phyloP scores from a whole-genome alignment of 1,140 invertebrate species.

The Panulirus ornatus region DNA sequence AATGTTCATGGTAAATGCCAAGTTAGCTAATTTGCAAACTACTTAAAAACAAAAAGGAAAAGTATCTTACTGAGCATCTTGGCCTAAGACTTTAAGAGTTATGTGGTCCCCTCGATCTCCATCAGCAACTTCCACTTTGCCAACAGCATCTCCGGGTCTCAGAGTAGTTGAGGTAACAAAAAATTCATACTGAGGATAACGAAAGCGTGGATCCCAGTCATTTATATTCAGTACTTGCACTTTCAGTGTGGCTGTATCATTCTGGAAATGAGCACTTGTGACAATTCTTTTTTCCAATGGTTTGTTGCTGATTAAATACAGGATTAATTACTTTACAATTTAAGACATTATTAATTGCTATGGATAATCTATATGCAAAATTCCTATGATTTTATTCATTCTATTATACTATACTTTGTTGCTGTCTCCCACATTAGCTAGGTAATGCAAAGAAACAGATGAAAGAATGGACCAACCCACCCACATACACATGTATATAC shows the following conservation, averaged over 20 bases:
- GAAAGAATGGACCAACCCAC: no score
- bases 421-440: no score
- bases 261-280: slow-evolving; percentile 80
- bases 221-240: slow-evolving; percentile 92
- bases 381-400: no score
- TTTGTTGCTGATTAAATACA: neutral
- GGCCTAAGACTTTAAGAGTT: slow-evolving; percentile 84
- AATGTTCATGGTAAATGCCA: no score
- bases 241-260: slow-evolving; percentile 86
- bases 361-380: no score
- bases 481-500: no score
- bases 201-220: slow-evolving; percentile 92
- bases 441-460: no score
- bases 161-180: slow-evolving; percentile 80
- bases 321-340: no score
- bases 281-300: neutral
- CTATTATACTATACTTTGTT: no score
- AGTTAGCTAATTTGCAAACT: neutral
- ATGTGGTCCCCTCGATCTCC: slow-evolving; percentile 88
- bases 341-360: no score
- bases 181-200: slow-evolving; percentile 92
- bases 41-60: neutral
- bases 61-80: slow-evolving; percentile 83
- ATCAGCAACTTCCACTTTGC: slow-evolving; percentile 87
- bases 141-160: slow-evolving; percentile 79